phyloP scores from a whole-genome alignment of 2,888 invertebrate species.

The Abscondita cerata region DNA sequence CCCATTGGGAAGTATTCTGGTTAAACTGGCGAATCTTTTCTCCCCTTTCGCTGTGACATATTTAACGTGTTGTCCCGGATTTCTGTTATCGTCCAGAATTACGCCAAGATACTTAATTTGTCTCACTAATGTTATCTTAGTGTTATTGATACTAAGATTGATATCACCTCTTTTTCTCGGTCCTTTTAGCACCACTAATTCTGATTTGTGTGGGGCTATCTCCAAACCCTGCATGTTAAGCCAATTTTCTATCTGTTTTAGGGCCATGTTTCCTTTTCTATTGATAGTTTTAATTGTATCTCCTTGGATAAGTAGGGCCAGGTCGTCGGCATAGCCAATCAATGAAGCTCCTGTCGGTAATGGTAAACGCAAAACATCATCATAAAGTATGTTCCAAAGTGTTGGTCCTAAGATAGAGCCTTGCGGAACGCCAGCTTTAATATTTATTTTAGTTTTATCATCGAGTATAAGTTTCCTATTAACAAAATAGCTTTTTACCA shows the following conservation, averaged over 20 bases:
- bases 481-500: no score
- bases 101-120: background rate
- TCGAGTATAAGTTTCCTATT: no score
- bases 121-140: no score
- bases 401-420: background rate
- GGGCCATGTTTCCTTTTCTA: background rate
- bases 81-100: background rate
- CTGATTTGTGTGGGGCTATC: background rate
- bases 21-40: background rate
- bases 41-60: background rate
- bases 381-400: background rate
- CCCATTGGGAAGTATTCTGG: background rate
- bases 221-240: background rate
- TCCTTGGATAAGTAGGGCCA: background rate
- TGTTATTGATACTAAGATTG: no score
- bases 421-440: no score
- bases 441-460: no score
- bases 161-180: background rate
- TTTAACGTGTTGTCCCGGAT: background rate
- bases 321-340: slow-evolving; percentile 7
- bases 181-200: background rate
- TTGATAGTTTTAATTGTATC: background rate
- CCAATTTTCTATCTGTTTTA: no score
- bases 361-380: background rate
- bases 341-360: background rate